A percentile compares a stretch with the other conserved stretches of the same genome.
These are phyloP conservation scores for Spondyliosoma cantharus DNA, from an alignment of 2,797 vertebrate genomes.

Conservation along the genomic window DNA sequence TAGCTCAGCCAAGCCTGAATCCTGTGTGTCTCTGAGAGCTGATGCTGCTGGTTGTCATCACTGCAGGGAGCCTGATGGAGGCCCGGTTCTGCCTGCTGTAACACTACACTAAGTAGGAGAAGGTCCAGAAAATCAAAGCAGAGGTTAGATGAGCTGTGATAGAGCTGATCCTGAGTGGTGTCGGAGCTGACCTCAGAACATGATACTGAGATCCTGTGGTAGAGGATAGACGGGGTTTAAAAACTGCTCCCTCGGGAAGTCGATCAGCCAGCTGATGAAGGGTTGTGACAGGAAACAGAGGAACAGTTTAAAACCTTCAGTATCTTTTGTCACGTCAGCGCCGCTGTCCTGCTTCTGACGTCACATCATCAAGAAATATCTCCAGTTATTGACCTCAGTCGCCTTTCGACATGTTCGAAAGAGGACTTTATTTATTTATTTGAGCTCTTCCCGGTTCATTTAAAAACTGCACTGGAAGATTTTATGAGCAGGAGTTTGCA, in stretches of 20 bases:
- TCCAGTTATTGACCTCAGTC: too few species aligned
- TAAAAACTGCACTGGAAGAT: too few species aligned
- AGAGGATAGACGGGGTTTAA: background rate
- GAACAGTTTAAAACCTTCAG: too few species aligned
- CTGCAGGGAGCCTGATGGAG: slow-evolving; percentile 18
- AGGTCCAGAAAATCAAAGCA: slow-evolving; percentile 52
- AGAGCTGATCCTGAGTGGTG: slow-evolving; percentile 43
- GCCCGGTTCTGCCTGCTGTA: slow-evolving; percentile 43
- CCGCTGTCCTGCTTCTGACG: background rate
- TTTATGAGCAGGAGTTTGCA: too few species aligned
- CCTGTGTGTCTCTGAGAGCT: slow-evolving; percentile 20
- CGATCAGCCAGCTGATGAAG: slow-evolving; percentile 16
- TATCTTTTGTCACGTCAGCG: background rate
- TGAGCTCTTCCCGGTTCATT: too few species aligned
- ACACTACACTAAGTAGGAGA: slow-evolving; percentile 47
- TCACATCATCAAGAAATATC: background rate
- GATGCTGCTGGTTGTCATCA: slow-evolving; percentile 38
- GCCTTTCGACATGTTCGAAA: too few species aligned
- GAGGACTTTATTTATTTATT: too few species aligned
- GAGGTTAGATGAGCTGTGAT: slow-evolving; percentile 51
- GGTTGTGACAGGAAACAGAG: slow-evolving; percentile 10
- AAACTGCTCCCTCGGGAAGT: slow-evolving; percentile 6
- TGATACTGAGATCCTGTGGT: slow-evolving; percentile 46
- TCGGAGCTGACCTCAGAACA: slow-evolving; percentile 55
- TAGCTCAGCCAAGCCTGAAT: slow-evolving; percentile 54